Percentiles rank a stretch among this genome's conserved stretches.
Evolutionary conservation across 30 jellyfish, hydroid and myxozoan species (phyloP).

Genomic region (Aurelia sp.): DNA sequence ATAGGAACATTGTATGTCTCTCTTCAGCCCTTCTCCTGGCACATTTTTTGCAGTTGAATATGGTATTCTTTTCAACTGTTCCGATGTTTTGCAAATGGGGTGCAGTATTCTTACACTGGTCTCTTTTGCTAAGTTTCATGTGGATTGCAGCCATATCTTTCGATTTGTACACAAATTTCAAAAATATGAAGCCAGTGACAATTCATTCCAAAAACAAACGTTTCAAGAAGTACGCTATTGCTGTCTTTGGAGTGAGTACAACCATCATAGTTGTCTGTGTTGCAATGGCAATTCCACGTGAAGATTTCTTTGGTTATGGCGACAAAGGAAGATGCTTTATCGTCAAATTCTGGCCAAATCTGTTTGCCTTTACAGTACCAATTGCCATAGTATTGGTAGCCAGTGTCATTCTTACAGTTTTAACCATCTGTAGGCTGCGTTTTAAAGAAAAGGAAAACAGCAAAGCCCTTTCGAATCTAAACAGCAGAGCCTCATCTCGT

Average conservation of each 20-base stretch:
- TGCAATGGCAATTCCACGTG: neutral
- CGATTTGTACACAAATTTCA: neutral
- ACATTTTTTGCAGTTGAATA: too few relatives aligned
- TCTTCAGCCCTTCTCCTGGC: too few relatives aligned
- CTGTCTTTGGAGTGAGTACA: neutral
- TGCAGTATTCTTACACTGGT: neutral
- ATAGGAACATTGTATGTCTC: too few relatives aligned
- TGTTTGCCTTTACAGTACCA: too few relatives aligned
- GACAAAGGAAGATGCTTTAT: neutral
- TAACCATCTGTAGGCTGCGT: too few relatives aligned
- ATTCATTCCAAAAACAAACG: neutral
- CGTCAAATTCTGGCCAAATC: neutral
- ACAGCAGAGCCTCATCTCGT: too few relatives aligned
- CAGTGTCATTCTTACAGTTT: too few relatives aligned
- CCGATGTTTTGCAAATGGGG: neutral
- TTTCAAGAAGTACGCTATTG: neutral
- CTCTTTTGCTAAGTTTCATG: neutral
- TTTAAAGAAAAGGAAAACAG: too few relatives aligned
- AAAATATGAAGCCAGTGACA: neutral
- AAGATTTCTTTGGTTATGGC: neutral
- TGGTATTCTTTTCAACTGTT: too few relatives aligned
- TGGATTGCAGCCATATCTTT: conserved; percentile 11
- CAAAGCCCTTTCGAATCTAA: too few relatives aligned
- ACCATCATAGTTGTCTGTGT: neutral
- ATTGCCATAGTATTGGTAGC: too few relatives aligned